These are phyloP conservation scores for Esox masquinongy DNA, from an alignment of 2,797 vertebrate genomes.

Conservation along the genomic window DNA sequence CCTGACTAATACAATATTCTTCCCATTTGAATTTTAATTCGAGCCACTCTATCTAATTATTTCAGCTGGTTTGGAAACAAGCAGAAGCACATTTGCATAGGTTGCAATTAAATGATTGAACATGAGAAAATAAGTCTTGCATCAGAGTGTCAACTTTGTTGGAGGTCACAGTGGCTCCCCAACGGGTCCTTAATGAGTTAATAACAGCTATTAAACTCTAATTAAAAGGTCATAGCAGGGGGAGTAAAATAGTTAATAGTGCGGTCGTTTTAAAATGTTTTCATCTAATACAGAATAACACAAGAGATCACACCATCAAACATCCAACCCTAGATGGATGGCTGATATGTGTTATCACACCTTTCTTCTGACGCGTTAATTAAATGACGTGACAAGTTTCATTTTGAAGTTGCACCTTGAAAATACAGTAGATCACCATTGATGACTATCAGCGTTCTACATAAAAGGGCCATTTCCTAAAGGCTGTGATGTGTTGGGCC, in stretches of 20 bases:
- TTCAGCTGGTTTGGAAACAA: slow-evolving; percentile 88
- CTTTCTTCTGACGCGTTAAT: slow-evolving; percentile 85
- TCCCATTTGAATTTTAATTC: slow-evolving; percentile 85
- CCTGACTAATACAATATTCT: slow-evolving; percentile 79
- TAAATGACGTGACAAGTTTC: slow-evolving; percentile 83
- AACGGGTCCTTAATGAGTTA: slow-evolving; percentile 91
- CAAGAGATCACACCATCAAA: background rate
- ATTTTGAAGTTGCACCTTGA: slow-evolving; percentile 75
- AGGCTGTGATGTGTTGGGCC: background rate
- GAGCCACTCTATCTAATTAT: slow-evolving; percentile 88
- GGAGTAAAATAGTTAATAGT: slow-evolving; percentile 86
- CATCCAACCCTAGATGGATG: background rate
- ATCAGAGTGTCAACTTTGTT: slow-evolving; percentile 91
- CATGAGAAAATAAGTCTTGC: slow-evolving; percentile 82
- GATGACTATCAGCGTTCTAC: slow-evolving; percentile 9
- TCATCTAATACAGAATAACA: background rate
- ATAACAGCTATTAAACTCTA: slow-evolving; percentile 93
- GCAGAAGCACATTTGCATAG: slow-evolving; percentile 88
- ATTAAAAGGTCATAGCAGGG: slow-evolving; percentile 85
- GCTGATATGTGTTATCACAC: background rate
- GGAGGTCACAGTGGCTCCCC: slow-evolving; percentile 87
- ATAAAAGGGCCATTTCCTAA: slow-evolving; percentile 16
- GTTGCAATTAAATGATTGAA: slow-evolving; percentile 95
- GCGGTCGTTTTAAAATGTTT: background rate
- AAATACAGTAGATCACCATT: slow-evolving; percentile 48